A percentile compares a stretch with the other conserved stretches of the same genome.
These are phyloP conservation scores for Diuraphis noxia DNA, from an alignment of 1,140 invertebrate genomes.

Conservation along the genomic window DNA sequence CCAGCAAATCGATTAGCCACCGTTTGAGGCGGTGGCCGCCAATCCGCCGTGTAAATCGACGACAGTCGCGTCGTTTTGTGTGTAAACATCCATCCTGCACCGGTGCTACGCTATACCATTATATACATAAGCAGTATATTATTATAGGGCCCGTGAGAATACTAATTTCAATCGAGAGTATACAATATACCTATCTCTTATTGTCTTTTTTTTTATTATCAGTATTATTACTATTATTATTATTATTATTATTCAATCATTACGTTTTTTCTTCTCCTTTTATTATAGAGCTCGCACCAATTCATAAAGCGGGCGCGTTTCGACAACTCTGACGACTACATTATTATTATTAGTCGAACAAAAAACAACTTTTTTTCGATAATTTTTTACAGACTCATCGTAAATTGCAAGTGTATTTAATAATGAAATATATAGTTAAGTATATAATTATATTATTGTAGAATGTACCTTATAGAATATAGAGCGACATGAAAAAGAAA, in stretches of 20 bases:
- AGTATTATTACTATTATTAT: not conserved
- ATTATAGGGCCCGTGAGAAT: slow-evolving; percentile 20
- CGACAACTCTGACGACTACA: slow-evolving; percentile 27
- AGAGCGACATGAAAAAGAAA: no score
- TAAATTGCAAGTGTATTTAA: not conserved
- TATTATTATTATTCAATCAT: slow-evolving; percentile 17
- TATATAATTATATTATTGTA: no score
- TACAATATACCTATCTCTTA: not conserved
- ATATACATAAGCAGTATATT: not conserved
- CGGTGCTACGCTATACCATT: not conserved
- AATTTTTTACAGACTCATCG: not conserved
- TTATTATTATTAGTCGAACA: not conserved
- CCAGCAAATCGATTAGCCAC: slow-evolving; percentile 40
- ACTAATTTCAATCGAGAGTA: slow-evolving; percentile 5
- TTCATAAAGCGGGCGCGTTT: not conserved
- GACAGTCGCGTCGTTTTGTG: slow-evolving; percentile 57
- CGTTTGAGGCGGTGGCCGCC: slow-evolving; percentile 9
- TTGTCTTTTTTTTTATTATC: not conserved
- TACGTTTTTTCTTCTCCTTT: not conserved
- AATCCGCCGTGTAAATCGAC: slow-evolving; percentile 55
- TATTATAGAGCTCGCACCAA: not conserved
- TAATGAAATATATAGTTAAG: no score
- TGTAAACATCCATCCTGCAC: slow-evolving; percentile 7
- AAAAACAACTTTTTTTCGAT: not conserved
- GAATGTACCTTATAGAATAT: no score